A percentile compares a stretch with the other conserved stretches of the same genome.
Evolutionary conservation across 1,140 invertebrate species (phyloP).

Genomic region (Pararge aegeria): DNA sequence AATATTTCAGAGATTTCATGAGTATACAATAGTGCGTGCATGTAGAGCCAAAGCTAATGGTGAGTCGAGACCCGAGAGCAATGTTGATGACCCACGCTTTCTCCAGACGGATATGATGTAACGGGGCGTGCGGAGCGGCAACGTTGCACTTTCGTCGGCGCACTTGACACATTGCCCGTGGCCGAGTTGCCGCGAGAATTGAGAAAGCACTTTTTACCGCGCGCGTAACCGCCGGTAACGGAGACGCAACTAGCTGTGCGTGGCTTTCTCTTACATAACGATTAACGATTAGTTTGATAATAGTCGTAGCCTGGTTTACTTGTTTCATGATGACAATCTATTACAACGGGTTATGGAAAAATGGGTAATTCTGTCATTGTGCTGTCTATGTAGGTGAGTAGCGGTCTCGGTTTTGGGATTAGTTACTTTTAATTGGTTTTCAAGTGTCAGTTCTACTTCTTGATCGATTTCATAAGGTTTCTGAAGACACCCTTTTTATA

Average conservation of each 20-base stretch:
- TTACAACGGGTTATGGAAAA: neutral
- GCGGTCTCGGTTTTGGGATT: too few species aligned
- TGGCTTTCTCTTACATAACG: conserved; percentile 76
- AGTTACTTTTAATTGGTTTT: too few species aligned
- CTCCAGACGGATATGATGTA: conserved; percentile 75
- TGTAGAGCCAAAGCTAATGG: neutral
- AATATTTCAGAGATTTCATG: neutral
- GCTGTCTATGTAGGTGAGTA: too few species aligned
- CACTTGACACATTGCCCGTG: conserved; percentile 78
- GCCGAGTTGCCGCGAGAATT: conserved; percentile 66
- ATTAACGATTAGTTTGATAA: conserved; percentile 49
- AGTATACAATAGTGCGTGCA: neutral
- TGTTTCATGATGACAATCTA: neutral
- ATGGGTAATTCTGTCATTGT: too few species aligned
- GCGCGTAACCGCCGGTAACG: conserved; percentile 67
- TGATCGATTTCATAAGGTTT: too few species aligned
- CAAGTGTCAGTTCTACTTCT: too few species aligned
- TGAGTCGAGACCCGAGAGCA: conserved; percentile 27
- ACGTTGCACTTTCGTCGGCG: conserved; percentile 72
- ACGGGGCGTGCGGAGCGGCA: conserved; percentile 64
- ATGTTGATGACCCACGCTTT: conserved; percentile 71
- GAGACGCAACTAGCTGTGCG: conserved; percentile 66
- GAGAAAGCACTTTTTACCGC: conserved; percentile 75
- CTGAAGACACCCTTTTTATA: too few species aligned
- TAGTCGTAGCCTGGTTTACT: conserved; percentile 10